These are phyloP conservation scores for Sebastes alutus DNA, from an alignment of 2,797 vertebrate genomes.

Conservation along the genomic window DNA sequence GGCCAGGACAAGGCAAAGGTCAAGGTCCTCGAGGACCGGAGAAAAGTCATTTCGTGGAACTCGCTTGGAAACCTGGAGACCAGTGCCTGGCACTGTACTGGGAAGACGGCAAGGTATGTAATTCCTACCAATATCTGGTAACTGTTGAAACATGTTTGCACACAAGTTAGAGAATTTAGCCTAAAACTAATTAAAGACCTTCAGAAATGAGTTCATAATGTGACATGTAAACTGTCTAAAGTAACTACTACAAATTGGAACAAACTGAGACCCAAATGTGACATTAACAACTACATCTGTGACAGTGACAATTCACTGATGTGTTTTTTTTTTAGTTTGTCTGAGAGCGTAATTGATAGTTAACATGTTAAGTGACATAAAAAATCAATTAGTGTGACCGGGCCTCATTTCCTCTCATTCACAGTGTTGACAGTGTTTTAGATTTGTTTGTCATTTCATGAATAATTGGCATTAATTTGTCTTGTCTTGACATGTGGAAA, in stretches of 20 bases:
- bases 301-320: neutral
- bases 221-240: neutral
- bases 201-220: neutral
- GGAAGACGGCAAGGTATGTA: constrained; percentile 96
- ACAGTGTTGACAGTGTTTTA: neutral
- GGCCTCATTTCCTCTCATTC: neutral
- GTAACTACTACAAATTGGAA: neutral
- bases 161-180: neutral
- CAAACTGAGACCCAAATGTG: neutral
- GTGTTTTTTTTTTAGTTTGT: neutral
- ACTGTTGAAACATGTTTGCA: neutral
- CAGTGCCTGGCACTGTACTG: constrained; percentile 97
- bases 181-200: neutral
- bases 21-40: constrained; percentile 80
- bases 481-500: neutral
- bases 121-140: neutral
- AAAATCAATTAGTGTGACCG: neutral
- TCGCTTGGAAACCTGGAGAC: constrained; percentile 92
- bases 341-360: neutral
- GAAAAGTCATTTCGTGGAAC: constrained; percentile 52
- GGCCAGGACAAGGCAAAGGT: constrained; percentile 87
- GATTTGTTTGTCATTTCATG: constrained; percentile 8
- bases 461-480: neutral
- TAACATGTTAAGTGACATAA: neutral
- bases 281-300: neutral